A percentile compares a stretch with the other conserved stretches of the same genome.
These are phyloP conservation scores for Protonemura montana DNA, from an alignment of 2,888 invertebrate species.

Conservation along the genomic window DNA sequence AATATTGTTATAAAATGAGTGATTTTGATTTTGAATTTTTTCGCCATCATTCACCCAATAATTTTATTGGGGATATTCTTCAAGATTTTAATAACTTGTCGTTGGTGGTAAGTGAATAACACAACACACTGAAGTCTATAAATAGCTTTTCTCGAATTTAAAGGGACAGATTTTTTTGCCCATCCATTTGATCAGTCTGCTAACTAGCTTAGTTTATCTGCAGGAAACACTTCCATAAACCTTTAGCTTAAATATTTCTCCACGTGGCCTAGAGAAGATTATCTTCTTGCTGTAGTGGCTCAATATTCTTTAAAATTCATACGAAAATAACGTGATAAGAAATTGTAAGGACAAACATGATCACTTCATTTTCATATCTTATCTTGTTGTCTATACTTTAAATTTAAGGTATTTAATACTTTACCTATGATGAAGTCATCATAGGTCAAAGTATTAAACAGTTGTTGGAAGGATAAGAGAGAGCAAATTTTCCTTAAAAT, in stretches of 20 bases:
- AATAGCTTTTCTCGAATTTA: no score
- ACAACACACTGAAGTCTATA: no score
- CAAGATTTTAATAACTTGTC: slow-evolving; percentile 7
- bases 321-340: background rate
- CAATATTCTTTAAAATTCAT: background rate
- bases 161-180: no score
- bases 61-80: background rate
- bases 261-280: background rate
- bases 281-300: background rate
- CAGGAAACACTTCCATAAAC: no score
- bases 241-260: background rate
- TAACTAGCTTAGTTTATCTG: no score
- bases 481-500: no score
- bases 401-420: background rate
- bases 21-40: background rate
- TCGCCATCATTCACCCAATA: background rate
- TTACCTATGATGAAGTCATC: no score
- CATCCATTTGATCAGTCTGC: no score
- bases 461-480: no score
- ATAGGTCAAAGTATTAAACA: no score
- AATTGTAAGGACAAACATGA: background rate
- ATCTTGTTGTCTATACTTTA: background rate
- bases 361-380: background rate
- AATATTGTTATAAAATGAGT: background rate
- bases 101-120: slow-evolving; percentile 13